A percentile compares a stretch with the other conserved stretches of the same genome.
Evolutionary conservation across 2,797 vertebrate genomes (phyloP).

Genomic region (Dromococcyx pavoninus): DNA sequence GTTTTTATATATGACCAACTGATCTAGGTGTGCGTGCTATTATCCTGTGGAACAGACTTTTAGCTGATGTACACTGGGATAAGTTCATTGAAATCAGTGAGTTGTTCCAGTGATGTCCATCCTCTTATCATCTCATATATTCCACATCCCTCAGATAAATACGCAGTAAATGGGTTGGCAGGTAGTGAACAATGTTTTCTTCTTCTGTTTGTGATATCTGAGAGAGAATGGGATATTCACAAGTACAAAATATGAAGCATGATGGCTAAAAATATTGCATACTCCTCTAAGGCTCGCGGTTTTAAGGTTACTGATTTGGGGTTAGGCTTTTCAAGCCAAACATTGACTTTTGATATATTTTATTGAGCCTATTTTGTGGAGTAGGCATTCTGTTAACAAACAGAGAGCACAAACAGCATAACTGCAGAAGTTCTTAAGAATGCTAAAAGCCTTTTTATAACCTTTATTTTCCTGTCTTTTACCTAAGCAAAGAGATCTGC

Average conservation of each 20-base stretch:
- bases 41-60: neutral
- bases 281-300: neutral
- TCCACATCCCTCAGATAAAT: neutral
- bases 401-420: neutral
- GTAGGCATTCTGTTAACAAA: neutral
- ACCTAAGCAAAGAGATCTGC: constrained; percentile 93
- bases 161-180: neutral
- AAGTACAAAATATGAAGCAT: neutral
- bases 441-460: neutral
- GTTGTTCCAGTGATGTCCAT: neutral
- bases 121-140: neutral
- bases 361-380: neutral
- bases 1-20: neutral
- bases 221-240: neutral
- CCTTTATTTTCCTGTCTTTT: constrained; percentile 10
- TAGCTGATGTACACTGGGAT: neutral
- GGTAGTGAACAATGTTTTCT: neutral
- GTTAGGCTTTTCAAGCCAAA: neutral
- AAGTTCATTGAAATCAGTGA: neutral
- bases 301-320: neutral
- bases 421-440: neutral
- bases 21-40: accelerated
- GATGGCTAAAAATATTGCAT: neutral
- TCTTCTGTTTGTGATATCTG: neutral
- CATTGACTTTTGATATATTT: neutral